Conservation (phyloP, 2,113 vertebrate genomes). For the Nycticryphes semicollaris region DNA sequence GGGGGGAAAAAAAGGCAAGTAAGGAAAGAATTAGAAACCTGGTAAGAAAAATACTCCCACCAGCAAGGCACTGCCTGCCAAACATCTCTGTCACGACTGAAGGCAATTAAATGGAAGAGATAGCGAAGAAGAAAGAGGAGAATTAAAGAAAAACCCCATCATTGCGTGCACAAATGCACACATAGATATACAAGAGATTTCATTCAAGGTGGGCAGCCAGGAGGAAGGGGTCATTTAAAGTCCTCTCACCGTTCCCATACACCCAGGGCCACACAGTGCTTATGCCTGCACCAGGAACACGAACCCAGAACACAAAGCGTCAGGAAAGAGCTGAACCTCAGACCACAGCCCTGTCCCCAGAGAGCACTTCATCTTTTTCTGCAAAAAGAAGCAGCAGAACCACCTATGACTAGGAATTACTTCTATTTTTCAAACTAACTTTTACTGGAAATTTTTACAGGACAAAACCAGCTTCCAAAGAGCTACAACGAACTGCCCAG, state of each 20-base stretch:
- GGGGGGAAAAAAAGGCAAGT: neutral
- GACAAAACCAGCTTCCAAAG: neutral
- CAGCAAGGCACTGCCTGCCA: neutral
- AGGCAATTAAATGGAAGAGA: neutral
- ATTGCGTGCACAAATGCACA: neutral
- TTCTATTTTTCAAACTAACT: neutral
- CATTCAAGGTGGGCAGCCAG: neutral
- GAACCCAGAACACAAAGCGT: rapidly evolving
- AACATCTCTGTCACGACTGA: rapidly evolving
- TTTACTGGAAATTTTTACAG: neutral
- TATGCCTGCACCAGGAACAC: rapidly evolving
- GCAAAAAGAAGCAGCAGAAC: neutral
- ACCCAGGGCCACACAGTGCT: neutral
- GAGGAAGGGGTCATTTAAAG: neutral
- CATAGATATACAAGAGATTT: neutral
- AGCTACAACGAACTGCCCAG: neutral
- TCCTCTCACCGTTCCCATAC: neutral
- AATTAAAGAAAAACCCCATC: neutral
- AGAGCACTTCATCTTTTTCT: neutral
- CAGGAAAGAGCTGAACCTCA: neutral
- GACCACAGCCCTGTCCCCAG: neutral
- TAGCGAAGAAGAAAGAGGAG: neutral
- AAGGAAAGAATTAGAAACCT: neutral
- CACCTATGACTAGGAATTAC: neutral
- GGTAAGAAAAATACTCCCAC: neutral